Base-by-base conservation (phyloP, 1,140 invertebrate species). In the Stegodyphus dumicola region DNA sequence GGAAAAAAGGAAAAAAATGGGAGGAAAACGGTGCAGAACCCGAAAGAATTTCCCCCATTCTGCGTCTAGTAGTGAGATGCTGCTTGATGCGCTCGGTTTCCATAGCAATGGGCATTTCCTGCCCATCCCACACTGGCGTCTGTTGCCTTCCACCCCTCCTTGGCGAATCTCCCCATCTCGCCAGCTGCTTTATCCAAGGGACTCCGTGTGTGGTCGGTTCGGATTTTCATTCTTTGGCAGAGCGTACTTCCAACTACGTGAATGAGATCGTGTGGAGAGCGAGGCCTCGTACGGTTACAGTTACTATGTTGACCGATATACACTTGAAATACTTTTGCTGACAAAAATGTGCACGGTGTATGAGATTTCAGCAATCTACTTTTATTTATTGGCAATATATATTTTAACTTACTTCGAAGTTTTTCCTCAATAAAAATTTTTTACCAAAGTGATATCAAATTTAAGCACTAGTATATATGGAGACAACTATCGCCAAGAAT, bases 61-160 rank as follows among this genome's bases (percentile, higher is more conserved):
- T 65, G 56, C 17, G 49, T 70, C 51, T 60, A 33, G 3, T 33
- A 33, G 33, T 33, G 33, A 33, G 33, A 33, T 33, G 33, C 33
- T 33, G 33, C 49, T 18, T 49, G 71, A 74, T 33, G 70, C 60
- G 56, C 17, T 64, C 13, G 51, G 71, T 83, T 66, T 10, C 79
- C 49, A 65, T 53, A 49, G 71, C 79, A 65, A 74, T 52, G 64
- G 64, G 73, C 81, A 84, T 84, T 84, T 84, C 81, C 81, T 84
- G 81, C 81, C 81, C 73, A 75, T 84, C 80, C 80, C 81, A 84
- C 73, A 9, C 52, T 76, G 71, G 73, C 81, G 81, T 80, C 69
- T 66, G n/a, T 33, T 33, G 33, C 49, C 65, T 67, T 17, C 56
- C n/a, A 49, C 49, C n/a, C 65, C 76, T 53, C 79, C 77, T 15